Percentiles rank a stretch among this genome's conserved stretches.
These are phyloP conservation scores for Pachycephala philippinensis DNA, from an alignment of 2,113 vertebrate genomes.

Conservation along the genomic window DNA sequence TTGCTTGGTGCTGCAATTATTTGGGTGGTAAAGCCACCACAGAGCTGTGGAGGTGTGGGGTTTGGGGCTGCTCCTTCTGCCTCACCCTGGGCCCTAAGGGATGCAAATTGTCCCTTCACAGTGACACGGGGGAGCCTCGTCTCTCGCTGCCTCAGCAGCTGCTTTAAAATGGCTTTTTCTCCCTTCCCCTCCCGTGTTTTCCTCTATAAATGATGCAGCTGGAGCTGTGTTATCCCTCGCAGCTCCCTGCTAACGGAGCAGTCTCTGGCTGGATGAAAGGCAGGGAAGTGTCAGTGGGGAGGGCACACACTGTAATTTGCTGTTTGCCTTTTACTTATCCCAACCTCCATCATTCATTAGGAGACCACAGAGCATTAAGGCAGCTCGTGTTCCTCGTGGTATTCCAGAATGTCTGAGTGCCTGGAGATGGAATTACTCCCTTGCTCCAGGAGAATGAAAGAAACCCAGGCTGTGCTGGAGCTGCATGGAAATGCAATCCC, in stretches of 20 bases:
- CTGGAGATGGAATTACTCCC: background rate
- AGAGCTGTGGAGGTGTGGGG: background rate
- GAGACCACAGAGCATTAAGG: background rate
- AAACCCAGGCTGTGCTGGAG: background rate
- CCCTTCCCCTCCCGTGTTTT: background rate
- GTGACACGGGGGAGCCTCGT: background rate
- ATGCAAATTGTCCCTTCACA: background rate
- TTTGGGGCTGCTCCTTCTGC: background rate
- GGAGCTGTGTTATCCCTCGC: background rate
- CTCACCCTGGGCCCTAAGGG: background rate
- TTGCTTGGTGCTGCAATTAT: background rate
- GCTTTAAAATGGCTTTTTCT: background rate
- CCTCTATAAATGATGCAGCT: conserved; percentile 54
- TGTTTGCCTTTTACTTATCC: conserved; percentile 1
- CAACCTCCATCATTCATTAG: background rate
- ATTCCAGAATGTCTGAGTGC: background rate
- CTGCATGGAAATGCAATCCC: background rate
- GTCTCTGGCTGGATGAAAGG: background rate
- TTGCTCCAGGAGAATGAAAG: background rate
- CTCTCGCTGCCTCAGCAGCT: background rate
- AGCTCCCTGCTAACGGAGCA: background rate
- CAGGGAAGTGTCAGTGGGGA: background rate
- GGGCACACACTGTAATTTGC: background rate
- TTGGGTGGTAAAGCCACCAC: background rate
- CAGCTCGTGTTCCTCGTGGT: background rate